Evolutionary conservation across 2,797 vertebrate genomes (phyloP), one percentile per base, ranked within the genome.

Genomic region (Scolopax bukidnonensis): DNA sequence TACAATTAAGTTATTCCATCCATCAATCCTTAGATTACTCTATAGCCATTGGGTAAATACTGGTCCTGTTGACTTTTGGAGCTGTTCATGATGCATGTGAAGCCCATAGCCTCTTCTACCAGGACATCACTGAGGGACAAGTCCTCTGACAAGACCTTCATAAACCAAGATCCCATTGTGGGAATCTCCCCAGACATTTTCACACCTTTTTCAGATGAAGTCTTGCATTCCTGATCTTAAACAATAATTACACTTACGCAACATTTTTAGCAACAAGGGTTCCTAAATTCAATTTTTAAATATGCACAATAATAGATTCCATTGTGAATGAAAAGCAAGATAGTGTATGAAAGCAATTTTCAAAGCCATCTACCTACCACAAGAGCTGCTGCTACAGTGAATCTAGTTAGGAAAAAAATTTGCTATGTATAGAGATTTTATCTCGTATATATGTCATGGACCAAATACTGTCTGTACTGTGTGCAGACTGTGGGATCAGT

Each of bases 61-160:
- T 90, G 73, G 27, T 93, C 53, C 54, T 65, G 63, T 78, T 14
- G 21, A 43, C 41, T 84, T 86, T 84, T 86, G 73, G 73, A 67
- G 50, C 82, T 90, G 69, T 73, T 91, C 48, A 1, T 11, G 32
- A 59, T 73, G 80, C 77, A 63, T 88, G 91, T 88, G 94, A 90
- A 95, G 85, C 61, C 87, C 83, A 86, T 81, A 94, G 65, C 57
- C 57, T 86, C 65, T 88, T 93, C 77, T 80, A 94, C 85, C 8
- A 0, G 60, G 84, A 36, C 73, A 85, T 70, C 79, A 12, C 47
- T 54, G 16, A 69, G 85, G 88, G 61, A 86, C 90, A 91, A 83
- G 83, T 95, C 90, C 67, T 91, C 85, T 78, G 53, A 68, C 47
- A 61, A 70, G n/a, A 50, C 91, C 41, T 47, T 84, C 83, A 40